Percentiles rank a stretch among this genome's conserved stretches.
Conservation (phyloP, 2,113 vertebrate genomes). For the Haliaeetus leucogaster region DNA sequence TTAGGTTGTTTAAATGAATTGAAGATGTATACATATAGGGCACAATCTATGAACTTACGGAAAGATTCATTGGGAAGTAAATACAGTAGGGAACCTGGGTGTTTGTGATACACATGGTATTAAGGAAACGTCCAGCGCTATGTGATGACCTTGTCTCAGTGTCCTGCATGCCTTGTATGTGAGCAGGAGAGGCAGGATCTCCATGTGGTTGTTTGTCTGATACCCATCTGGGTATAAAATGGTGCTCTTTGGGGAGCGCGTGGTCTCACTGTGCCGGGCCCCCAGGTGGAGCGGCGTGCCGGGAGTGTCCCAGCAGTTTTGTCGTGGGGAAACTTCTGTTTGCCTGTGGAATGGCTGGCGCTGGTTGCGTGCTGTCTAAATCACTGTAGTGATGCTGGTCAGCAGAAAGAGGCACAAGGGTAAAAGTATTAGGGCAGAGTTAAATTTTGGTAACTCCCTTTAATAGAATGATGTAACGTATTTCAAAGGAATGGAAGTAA, state of each 20-base stretch:
- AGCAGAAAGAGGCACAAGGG: background rate
- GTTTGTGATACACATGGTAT: fast-evolving
- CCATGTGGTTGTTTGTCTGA: background rate
- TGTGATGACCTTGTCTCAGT: background rate
- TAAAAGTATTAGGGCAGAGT: background rate
- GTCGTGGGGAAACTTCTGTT: background rate
- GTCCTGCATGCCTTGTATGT: fast-evolving
- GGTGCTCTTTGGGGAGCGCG: background rate
- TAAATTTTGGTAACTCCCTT: background rate
- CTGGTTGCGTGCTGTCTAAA: background rate
- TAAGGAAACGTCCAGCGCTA: background rate
- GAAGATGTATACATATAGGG: background rate
- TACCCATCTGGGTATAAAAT: background rate
- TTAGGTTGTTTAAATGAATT: background rate
- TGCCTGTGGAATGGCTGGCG: background rate
- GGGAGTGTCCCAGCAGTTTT: background rate
- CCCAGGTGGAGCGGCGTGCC: fast-evolving
- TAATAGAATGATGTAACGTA: background rate
- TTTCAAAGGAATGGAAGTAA: background rate
- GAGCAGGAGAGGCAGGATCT: background rate
- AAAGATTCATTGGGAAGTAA: background rate
- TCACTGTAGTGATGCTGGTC: background rate
- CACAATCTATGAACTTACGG: background rate
- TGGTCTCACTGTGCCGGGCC: background rate
- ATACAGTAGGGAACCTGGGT: background rate